Evolutionary conservation across 2,797 vertebrate species (phyloP).

Genomic region (Acrossocheilus wenchowensis): DNA sequence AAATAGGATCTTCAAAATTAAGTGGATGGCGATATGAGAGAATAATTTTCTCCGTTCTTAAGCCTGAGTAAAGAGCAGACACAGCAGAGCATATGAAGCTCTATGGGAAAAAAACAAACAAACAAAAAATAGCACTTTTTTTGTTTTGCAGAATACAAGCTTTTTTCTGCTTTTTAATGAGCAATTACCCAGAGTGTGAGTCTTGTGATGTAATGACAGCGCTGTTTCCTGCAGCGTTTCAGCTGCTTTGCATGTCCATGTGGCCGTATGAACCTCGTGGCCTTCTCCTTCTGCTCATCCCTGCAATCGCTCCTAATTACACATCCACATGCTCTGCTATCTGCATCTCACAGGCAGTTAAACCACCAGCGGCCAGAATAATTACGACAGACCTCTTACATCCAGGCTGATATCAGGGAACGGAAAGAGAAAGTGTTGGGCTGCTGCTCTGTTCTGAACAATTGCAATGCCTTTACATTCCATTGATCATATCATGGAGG

Average conservation of each 20-base stretch:
- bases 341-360: not conserved
- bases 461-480: not conserved
- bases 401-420: not conserved
- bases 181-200: not conserved
- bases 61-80: slow-evolving; percentile 1
- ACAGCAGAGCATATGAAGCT: not conserved
- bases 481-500: not conserved
- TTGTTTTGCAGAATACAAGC: not conserved
- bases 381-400: not conserved
- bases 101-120: not conserved
- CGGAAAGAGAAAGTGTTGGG: not conserved
- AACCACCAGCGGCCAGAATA: not conserved
- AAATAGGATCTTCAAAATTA: not conserved
- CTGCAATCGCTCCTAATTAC: slow-evolving; percentile 57
- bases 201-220: slow-evolving; percentile 6
- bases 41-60: slow-evolving; percentile 1
- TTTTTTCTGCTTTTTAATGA: not conserved
- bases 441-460: not conserved
- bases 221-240: slow-evolving; percentile 13
- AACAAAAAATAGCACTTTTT: not conserved
- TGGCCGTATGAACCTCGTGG: not conserved
- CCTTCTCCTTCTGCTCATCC: slow-evolving; percentile 60
- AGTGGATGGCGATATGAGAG: not conserved
- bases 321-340: slow-evolving; percentile 4
- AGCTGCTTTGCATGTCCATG: slow-evolving; percentile 7